These are phyloP conservation scores for Esox lucius DNA, from an alignment of 2,797 vertebrate genomes.

Conservation along the genomic window DNA sequence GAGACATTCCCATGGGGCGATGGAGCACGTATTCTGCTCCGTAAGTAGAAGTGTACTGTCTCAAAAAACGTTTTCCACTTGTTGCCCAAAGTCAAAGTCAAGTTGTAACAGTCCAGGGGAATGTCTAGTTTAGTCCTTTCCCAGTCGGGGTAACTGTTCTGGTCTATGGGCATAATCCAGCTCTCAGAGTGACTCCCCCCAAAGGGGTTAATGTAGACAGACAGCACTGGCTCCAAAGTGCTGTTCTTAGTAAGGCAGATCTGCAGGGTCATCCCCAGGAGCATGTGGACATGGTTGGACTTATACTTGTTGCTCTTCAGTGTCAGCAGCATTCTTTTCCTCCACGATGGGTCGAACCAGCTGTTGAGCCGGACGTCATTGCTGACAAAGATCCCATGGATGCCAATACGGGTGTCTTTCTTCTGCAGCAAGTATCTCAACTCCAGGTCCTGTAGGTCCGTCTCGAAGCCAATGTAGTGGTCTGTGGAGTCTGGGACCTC, in stretches of 20 bases:
- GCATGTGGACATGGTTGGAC: constrained; percentile 94
- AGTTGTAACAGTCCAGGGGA: constrained; percentile 94
- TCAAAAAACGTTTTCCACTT: constrained; percentile 99
- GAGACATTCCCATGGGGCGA: constrained; percentile 83
- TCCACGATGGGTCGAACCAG: constrained; percentile 97
- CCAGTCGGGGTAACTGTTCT: constrained; percentile 95
- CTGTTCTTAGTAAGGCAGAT: constrained; percentile 98
- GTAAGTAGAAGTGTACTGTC: constrained; percentile 94
- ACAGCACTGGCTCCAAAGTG: constrained; percentile 91
- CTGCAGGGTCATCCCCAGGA: constrained; percentile 93
- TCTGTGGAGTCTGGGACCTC: constrained; percentile 94
- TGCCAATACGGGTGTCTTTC: constrained; percentile 84
- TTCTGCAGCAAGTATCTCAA: constrained; percentile 90
- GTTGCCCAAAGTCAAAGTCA: constrained; percentile 95
- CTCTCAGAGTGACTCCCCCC: constrained; percentile 99
- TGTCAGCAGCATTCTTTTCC: constrained; percentile 95
- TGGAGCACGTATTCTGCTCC: constrained; percentile 86
- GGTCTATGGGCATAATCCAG: constrained; percentile 96
- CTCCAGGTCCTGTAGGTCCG: constrained; percentile 92
- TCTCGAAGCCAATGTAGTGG: constrained; percentile 96
- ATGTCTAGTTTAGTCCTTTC: constrained; percentile 95
- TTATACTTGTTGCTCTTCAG: constrained; percentile 98
- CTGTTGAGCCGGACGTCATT: constrained; percentile 95
- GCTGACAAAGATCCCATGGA: constrained; percentile 96
- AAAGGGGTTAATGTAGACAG: constrained; percentile 95